Percentiles rank a stretch among this genome's conserved stretches.
These are phyloP conservation scores for Strigamia maritima DNA, from an alignment of 2,888 invertebrate species.

Conservation along the genomic window DNA sequence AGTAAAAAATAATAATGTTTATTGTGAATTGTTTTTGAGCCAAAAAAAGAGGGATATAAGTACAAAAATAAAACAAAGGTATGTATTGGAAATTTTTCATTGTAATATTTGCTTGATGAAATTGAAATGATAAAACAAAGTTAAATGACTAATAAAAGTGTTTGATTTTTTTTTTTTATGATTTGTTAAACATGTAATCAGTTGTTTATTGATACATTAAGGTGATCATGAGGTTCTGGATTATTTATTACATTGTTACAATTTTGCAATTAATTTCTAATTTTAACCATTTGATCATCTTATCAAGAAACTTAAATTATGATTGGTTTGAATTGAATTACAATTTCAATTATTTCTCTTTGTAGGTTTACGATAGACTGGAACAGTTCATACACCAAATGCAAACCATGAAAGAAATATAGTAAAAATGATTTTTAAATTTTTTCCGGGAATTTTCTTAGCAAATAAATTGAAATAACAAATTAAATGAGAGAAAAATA, in stretches of 20 bases:
- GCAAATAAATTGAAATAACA: too few relatives aligned
- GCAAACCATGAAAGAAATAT: too few relatives aligned
- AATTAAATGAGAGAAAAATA: too few relatives aligned
- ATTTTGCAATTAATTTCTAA: too few relatives aligned
- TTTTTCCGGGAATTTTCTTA: too few relatives aligned
- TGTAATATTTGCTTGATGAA: background rate
- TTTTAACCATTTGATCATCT: too few relatives aligned
- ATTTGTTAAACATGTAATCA: background rate
- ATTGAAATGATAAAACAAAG: background rate
- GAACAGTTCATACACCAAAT: too few relatives aligned
- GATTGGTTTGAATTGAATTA: too few relatives aligned
- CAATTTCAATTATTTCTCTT: too few relatives aligned
- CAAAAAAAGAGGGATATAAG: background rate
- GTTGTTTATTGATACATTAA: background rate
- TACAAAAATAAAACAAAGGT: constrained; percentile 8
- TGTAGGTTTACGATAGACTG: too few relatives aligned
- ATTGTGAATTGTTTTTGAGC: background rate
- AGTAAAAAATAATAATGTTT: background rate
- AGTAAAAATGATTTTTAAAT: too few relatives aligned
- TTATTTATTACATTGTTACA: background rate
- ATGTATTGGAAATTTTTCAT: constrained; percentile 19
- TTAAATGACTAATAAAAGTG: background rate
- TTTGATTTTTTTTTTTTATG: background rate
- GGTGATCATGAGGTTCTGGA: background rate
- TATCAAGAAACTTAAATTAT: too few relatives aligned